A percentile compares a stretch with the other conserved stretches of the same genome.
phyloP scores from a whole-genome alignment of 64 coral and sea anemone species.

The Montipora foliosa region DNA sequence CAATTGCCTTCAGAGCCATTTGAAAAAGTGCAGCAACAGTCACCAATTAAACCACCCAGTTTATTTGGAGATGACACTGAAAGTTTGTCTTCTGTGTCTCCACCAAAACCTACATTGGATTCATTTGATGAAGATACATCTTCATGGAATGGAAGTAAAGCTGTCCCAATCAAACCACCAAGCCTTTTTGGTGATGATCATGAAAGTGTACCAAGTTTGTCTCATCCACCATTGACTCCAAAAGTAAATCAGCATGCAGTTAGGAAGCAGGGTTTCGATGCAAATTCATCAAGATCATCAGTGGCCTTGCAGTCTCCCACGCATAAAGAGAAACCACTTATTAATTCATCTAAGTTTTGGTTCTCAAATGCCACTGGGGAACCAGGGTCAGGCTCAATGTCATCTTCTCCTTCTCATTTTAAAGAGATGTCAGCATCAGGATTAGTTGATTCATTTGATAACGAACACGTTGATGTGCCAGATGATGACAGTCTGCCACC shows the following conservation, averaged over 20 bases:
- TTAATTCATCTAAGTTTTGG: neutral
- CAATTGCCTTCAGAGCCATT: neutral
- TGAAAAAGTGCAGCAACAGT: neutral
- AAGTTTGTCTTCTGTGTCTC: constrained; percentile 63
- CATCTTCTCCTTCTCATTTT: neutral
- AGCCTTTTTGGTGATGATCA: constrained; percentile 60
- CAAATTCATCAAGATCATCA: constrained; percentile 21
- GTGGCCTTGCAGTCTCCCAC: neutral
- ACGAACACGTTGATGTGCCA: neutral
- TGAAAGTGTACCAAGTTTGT: constrained; percentile 59
- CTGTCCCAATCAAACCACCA: constrained; percentile 54
- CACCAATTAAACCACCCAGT: constrained; percentile 74
- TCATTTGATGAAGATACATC: constrained; percentile 6
- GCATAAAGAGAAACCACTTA: constrained; percentile 7
- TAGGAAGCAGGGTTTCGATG: neutral
- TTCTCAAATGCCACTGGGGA: neutral
- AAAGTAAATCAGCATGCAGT: constrained; percentile 6
- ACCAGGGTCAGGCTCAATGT: constrained; percentile 6
- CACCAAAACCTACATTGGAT: neutral
- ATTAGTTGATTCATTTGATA: neutral
- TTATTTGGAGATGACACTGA: constrained; percentile 88
- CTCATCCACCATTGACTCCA: constrained; percentile 22
- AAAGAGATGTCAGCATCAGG: neutral
- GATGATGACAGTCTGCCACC: constrained; percentile 88
- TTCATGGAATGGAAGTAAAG: neutral